Evolutionary conservation across 1,140 invertebrate species (phyloP).

Genomic region (Ridgeia piscesae): DNA sequence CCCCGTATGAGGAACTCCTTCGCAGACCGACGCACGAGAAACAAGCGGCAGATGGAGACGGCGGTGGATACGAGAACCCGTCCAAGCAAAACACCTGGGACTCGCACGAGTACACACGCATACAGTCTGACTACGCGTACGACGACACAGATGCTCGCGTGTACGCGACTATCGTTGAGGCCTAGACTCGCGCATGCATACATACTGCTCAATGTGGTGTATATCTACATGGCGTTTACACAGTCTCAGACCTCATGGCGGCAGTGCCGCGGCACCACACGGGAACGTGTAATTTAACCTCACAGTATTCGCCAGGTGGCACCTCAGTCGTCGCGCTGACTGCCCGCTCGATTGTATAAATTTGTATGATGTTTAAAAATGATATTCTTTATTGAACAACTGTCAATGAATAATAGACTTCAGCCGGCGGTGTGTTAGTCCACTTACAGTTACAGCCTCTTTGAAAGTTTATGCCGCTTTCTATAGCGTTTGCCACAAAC

Average conservation of each 20-base stretch:
- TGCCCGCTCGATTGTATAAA: too few species aligned
- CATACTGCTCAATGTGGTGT: background rate
- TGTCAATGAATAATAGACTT: too few species aligned
- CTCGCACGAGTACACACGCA: background rate
- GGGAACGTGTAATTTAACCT: background rate
- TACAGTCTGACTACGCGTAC: background rate
- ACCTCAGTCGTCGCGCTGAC: background rate
- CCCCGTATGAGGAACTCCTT: background rate
- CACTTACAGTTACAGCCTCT: too few species aligned
- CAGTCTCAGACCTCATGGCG: too few species aligned
- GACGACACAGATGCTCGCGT: background rate
- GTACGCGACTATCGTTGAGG: background rate
- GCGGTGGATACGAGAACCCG: background rate
- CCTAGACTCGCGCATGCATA: background rate
- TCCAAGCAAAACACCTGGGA: background rate
- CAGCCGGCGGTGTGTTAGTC: too few species aligned
- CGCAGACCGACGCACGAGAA: background rate
- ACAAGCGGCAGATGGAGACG: background rate
- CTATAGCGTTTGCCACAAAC: too few species aligned
- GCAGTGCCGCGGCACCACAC: background rate
- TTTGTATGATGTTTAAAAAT: too few species aligned
- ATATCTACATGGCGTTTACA: background rate
- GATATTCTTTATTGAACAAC: too few species aligned
- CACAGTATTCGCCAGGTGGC: background rate
- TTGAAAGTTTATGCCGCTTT: too few species aligned